Base-by-base conservation (phyloP, 2,113 vertebrate species). In the Coregonus clupeaformis region DNA sequence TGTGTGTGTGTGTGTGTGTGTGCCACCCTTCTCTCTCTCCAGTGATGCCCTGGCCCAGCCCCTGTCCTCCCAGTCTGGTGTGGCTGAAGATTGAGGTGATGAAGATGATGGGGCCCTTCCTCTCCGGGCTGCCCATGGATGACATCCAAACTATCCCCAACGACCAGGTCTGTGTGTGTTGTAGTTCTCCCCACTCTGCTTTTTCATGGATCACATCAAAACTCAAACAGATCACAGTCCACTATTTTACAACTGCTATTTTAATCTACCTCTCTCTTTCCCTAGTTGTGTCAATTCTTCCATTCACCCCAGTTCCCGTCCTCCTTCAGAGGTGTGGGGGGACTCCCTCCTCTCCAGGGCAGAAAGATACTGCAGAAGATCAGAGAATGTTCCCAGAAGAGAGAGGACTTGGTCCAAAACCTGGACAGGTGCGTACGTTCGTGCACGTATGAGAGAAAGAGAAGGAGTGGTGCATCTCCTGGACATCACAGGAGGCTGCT, bases 31-130 rank as follows among this genome's bases (percentile, higher is more conserved):
- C 24, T 29, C 7, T 72, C 47, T 67, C 27, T 57, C 11, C 64
- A 76, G 76, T 16, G 6, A 69, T 67, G 30, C 18, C 25, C 6
- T 13, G 3, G 30, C 18, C 25, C 6, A 22, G 3, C 6, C 14
- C 13, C 20, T 93, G 90, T 76, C 59, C 74, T 18, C 20, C 77
- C 2, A 69, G 65, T n/a, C 22, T 80, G 47, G 13, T 60, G 32
- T 92, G 90, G 91, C 72, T 92, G 72, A 67, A 70, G 20, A 3
- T 0, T 1, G 77, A 84, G 0, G 63, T 67, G 0, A 20, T 92
- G 69, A 47, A 5, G 66, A 87, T 84, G 74, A 77, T 93, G 76
- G 92, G 92, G 11, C 84, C 80, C 1, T 92, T 78, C 52, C 4
- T 91, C 16, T 75, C 79, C 7, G 12, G 3, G 1, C 63, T 92